These are phyloP conservation scores for Diarsia rubi DNA, from an alignment of 2,888 invertebrate species.

Conservation along the genomic window DNA sequence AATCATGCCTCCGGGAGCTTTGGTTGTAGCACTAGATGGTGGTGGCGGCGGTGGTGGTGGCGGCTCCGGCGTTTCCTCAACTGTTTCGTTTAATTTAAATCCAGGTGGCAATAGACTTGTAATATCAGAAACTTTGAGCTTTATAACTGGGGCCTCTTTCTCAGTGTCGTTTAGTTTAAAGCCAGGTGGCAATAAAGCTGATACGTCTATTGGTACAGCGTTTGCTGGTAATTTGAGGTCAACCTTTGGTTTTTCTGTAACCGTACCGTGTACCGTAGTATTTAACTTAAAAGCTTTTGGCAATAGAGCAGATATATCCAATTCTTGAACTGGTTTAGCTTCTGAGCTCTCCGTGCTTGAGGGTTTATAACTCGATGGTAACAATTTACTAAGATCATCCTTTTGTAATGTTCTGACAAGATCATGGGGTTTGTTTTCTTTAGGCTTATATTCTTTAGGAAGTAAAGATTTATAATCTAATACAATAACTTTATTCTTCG, in stretches of 20 bases:
- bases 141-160: constrained; percentile 70
- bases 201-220: constrained; percentile 86
- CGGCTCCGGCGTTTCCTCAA: constrained; percentile 64
- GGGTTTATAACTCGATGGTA: constrained; percentile 93
- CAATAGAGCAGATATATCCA: constrained; percentile 91
- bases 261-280: too few species aligned
- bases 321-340: constrained; percentile 74
- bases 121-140: constrained; percentile 87
- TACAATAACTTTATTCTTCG: constrained; percentile 91
- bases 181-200: constrained; percentile 92
- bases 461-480: constrained; percentile 90
- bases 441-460: constrained; percentile 90
- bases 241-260: constrained; percentile 77
- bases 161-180: constrained; percentile 85
- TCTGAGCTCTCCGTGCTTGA: constrained; percentile 76
- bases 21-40: constrained; percentile 78
- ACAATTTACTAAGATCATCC: constrained; percentile 91
- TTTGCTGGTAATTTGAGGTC: constrained; percentile 73
- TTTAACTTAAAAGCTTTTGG: constrained; percentile 92
- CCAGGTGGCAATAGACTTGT: constrained; percentile 92
- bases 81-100: constrained; percentile 86
- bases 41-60: neutral
- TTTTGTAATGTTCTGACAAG: constrained; percentile 87
- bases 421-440: constrained; percentile 81
- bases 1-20: constrained; percentile 86